A percentile compares a stretch with the other conserved stretches of the same genome.
phyloP scores from a whole-genome alignment of 2,888 invertebrate genomes.

The Drosophila testacea region DNA sequence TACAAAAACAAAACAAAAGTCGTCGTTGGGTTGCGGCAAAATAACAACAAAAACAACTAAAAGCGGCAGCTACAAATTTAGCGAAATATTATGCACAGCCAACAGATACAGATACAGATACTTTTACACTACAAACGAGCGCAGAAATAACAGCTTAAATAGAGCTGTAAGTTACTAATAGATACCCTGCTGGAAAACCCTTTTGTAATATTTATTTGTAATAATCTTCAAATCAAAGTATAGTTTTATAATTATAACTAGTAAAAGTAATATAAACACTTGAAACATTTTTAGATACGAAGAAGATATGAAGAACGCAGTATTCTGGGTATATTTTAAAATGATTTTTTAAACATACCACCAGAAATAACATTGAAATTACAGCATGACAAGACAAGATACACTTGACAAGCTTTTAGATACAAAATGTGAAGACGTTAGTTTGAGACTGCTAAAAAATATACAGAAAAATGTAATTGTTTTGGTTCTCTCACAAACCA shows the following conservation, averaged over 20 bases:
- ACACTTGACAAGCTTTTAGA: background rate
- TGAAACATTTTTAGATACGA: too few species aligned
- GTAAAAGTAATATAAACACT: too few species aligned
- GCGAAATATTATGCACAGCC: conserved; percentile 56
- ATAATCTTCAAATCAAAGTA: too few species aligned
- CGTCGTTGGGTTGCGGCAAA: conserved; percentile 55
- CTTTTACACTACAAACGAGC: conserved; percentile 19
- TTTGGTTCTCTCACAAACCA: background rate
- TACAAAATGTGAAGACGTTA: background rate
- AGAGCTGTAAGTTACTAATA: background rate
- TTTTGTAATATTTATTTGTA: too few species aligned
- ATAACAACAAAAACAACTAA: conserved; percentile 32
- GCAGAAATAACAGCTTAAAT: background rate
- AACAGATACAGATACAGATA: conserved; percentile 43
- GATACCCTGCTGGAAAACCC: conserved; percentile 9
- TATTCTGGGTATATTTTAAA: too few species aligned
- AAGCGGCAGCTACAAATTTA: conserved; percentile 42
- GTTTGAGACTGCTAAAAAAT: too few species aligned
- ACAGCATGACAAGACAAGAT: background rate
- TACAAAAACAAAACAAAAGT: conserved; percentile 52
- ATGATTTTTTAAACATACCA: too few species aligned
- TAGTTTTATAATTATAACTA: too few species aligned
- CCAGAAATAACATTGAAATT: too few species aligned
- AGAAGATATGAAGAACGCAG: too few species aligned
- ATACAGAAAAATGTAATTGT: too few species aligned